phyloP scores from a whole-genome alignment of 2,797 vertebrate species.

The Falco peregrinus region DNA sequence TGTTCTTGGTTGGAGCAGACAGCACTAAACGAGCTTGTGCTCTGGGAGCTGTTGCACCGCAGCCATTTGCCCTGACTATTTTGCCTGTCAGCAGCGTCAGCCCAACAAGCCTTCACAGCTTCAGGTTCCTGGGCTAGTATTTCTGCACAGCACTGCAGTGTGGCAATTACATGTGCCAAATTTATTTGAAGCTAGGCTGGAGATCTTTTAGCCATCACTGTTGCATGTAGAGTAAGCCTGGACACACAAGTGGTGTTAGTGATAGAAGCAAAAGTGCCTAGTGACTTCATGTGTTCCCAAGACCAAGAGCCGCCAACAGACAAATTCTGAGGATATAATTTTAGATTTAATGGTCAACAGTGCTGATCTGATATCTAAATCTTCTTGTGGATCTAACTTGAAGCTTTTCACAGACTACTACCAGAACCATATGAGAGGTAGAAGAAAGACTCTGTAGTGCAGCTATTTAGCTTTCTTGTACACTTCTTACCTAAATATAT shows the following conservation, averaged over 20 bases:
- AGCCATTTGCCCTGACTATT: neutral
- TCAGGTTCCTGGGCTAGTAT: neutral
- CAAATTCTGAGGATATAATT: neutral
- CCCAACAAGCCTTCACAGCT: neutral
- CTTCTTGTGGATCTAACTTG: neutral
- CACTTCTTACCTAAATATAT: neutral
- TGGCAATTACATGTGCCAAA: neutral
- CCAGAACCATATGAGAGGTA: neutral
- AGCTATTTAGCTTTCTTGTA: neutral
- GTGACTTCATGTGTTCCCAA: neutral
- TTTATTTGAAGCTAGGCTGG: neutral
- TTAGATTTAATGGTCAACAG: neutral
- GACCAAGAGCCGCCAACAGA: neutral
- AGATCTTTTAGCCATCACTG: neutral
- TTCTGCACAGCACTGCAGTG: neutral
- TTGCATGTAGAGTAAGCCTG: fast-evolving
- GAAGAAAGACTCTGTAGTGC: neutral
- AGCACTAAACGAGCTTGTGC: fast-evolving
- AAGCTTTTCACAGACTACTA: neutral
- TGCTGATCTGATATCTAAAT: neutral
- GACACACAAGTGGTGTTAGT: neutral
- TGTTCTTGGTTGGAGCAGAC: fast-evolving
- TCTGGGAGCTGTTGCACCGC: fast-evolving
- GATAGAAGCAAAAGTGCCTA: neutral
- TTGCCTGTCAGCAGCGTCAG: neutral